A percentile compares a stretch with the other conserved stretches of the same genome.
phyloP scores from a whole-genome alignment of 2,888 invertebrate genomes.

The Amorpha juglandis region DNA sequence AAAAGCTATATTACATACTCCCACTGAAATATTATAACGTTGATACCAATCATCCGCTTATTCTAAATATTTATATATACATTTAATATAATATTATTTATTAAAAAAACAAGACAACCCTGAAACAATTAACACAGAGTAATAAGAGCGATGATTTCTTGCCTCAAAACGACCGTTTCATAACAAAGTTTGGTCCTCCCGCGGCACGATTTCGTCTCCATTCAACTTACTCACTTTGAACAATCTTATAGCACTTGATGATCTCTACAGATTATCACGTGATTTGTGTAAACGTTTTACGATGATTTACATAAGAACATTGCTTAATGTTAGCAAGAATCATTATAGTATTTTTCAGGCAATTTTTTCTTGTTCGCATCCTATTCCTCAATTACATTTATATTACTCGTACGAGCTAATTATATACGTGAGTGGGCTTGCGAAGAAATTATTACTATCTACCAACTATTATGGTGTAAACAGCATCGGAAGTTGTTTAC shows the following conservation, averaged over 20 bases:
- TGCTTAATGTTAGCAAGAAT: neutral
- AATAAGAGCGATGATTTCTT: slow-evolving; percentile 76
- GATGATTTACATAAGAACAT: neutral
- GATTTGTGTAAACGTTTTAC: slow-evolving; percentile 23
- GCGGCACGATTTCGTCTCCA: slow-evolving; percentile 51
- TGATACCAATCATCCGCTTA: too few species aligned
- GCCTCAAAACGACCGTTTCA: slow-evolving; percentile 68
- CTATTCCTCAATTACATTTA: too few species aligned
- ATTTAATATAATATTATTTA: neutral
- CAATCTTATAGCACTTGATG: slow-evolving; percentile 30
- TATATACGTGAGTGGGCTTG: too few species aligned
- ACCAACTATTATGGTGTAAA: too few species aligned
- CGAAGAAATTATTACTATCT: too few species aligned
- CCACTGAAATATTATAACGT: too few species aligned
- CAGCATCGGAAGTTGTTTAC: too few species aligned
- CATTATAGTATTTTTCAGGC: neutral
- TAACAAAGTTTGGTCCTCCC: slow-evolving; percentile 63
- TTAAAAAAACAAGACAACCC: slow-evolving; percentile 51
- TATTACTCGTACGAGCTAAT: too few species aligned
- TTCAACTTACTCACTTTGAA: slow-evolving; percentile 14
- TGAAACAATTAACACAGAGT: slow-evolving; percentile 50
- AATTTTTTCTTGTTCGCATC: neutral
- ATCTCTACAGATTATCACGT: slow-evolving; percentile 39
- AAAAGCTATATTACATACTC: too few species aligned
- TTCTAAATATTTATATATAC: too few species aligned